Percentiles rank a stretch among this genome's conserved stretches.
phyloP scores from a whole-genome alignment of 1,140 invertebrate species.

The Drosophila ananassae region DNA sequence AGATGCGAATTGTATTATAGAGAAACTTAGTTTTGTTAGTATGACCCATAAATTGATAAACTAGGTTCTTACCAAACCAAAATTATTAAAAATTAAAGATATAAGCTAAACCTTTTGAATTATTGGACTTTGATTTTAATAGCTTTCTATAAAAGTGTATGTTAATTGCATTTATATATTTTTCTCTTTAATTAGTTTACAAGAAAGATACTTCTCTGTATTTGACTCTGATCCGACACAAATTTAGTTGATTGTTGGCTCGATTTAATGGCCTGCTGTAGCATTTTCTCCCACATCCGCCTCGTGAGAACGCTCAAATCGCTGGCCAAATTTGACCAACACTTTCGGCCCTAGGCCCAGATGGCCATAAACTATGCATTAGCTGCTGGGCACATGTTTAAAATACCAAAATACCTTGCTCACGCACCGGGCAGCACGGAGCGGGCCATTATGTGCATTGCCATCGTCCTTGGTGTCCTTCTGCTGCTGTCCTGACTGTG shows the following conservation, averaged over 20 bases:
- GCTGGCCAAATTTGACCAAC: constrained; percentile 64
- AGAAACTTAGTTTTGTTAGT: too few species aligned
- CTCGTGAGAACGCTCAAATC: constrained; percentile 13
- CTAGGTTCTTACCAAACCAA: too few species aligned
- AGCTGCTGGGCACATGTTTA: constrained; percentile 70
- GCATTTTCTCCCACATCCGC: constrained; percentile 8
- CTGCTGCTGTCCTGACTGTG: constrained; percentile 14
- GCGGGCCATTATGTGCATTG: constrained; percentile 49
- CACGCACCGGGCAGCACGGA: constrained; percentile 32
- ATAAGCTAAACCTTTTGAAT: too few species aligned
- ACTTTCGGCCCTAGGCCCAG: constrained; percentile 62
- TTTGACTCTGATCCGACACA: neutral
- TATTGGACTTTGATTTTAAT: too few species aligned
- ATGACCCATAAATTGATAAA: too few species aligned
- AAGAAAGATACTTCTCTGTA: neutral
- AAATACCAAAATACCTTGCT: constrained; percentile 76
- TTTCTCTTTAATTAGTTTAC: too few species aligned
- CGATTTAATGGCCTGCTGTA: neutral
- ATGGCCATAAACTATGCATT: constrained; percentile 77
- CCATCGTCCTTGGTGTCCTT: constrained; percentile 9
- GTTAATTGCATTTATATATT: too few species aligned
- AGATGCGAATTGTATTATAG: too few species aligned
- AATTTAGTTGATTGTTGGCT: constrained; percentile 8
- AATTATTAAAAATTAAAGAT: too few species aligned
- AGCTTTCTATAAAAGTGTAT: too few species aligned